Base-by-base conservation (phyloP, 2,888 invertebrate species). In the Phortica magna region DNA sequence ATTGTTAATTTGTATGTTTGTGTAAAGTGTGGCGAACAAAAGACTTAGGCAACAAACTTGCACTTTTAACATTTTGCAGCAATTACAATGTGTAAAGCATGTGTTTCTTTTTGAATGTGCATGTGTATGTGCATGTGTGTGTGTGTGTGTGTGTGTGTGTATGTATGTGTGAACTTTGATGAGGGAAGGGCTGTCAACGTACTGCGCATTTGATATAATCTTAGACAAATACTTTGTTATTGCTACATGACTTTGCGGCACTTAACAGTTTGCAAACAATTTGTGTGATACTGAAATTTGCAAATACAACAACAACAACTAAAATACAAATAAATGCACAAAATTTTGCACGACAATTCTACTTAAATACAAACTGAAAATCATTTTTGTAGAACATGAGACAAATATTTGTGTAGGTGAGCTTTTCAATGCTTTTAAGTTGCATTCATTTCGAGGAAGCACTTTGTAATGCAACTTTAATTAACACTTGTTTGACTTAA, bases 1-100 rank as follows among this genome's bases (percentile, higher is more conserved):
- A 90, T 89, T 89, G 80, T 78, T 77, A 78, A 39, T 9, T 39
- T 31, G 31, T 31, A 4, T 31, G 31, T 31, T 14, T 7, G 14
- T 39, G 41, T 19, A 79, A 82, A 82, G 78, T 81, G 77, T 65
- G 39, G 42, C 17, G 77, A 77, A 79, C 79, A 68, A 78, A 84
- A 80, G 83, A 84, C 83, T 84, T 82, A 81, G 75, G 77, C 82
- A 81, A 83, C 83, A 79, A 84, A 81, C 83, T 81, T 79, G 42
- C 61, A 61, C 61, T 61, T 22, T 61, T 48, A 48, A 48, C 48
- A 48, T 48, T 48, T 48, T 48, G 48, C 14, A 2, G 48, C 14
- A 14, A 48, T 9, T 48, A 14, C 14, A 9, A 48, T 48, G 48
- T 31, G 48, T 14, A 48, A 3, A 14, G 10, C 48, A 48, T 48